phyloP scores from a whole-genome alignment of 2,888 invertebrate species.

The Ectobius pallidus region DNA sequence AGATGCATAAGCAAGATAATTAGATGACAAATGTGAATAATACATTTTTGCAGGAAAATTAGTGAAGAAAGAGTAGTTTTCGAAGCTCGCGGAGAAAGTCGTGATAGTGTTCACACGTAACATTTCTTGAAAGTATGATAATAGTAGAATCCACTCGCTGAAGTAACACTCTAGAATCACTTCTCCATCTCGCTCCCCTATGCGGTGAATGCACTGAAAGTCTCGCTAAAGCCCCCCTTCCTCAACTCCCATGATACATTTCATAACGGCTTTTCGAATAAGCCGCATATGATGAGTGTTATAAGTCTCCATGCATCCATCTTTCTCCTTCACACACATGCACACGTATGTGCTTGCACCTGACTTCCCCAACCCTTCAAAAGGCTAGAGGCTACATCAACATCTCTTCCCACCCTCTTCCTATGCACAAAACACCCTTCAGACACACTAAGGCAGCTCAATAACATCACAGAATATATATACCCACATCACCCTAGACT shows the following conservation, averaged over 20 bases:
- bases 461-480: slow-evolving; percentile 35
- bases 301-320: neutral
- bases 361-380: slow-evolving; percentile 16
- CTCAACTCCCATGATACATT: neutral
- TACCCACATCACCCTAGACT: neutral
- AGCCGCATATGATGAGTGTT: slow-evolving; percentile 29
- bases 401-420: slow-evolving; percentile 19
- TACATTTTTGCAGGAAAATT: too few relatives aligned
- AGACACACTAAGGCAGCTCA: slow-evolving; percentile 25
- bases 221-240: slow-evolving; percentile 30
- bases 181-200: slow-evolving; percentile 20
- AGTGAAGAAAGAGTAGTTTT: too few relatives aligned
- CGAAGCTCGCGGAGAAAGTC: too few relatives aligned
- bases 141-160: too few relatives aligned
- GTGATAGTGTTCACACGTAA: too few relatives aligned
- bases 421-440: slow-evolving; percentile 14
- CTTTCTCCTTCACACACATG: neutral
- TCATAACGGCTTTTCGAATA: slow-evolving; percentile 23
- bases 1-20: too few relatives aligned
- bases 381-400: slow-evolving; percentile 20
- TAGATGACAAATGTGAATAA: too few relatives aligned
- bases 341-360: neutral
- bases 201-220: too few relatives aligned
- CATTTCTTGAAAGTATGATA: too few relatives aligned
- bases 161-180: slow-evolving; percentile 36